phyloP scores from a whole-genome alignment of 2,888 invertebrate species.

The Athalia circularis region DNA sequence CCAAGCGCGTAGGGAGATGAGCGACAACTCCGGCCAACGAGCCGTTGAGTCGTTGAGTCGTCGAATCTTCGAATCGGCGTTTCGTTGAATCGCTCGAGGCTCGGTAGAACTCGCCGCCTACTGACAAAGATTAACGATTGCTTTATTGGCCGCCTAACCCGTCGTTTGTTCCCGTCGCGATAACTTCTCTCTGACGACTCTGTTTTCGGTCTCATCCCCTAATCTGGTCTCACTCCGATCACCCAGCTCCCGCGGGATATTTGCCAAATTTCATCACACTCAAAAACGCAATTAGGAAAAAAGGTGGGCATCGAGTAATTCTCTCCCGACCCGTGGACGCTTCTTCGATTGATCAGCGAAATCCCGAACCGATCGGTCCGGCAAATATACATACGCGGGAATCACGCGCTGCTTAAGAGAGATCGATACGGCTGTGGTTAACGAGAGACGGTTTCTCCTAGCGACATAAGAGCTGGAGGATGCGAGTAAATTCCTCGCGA shows the following conservation, averaged over 20 bases:
- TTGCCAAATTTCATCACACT: not conserved
- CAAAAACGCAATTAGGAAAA: not conserved
- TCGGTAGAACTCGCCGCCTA: not conserved
- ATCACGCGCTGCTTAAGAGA: not conserved
- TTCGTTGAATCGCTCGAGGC: conserved; percentile 14
- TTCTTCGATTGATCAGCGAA: too few species aligned
- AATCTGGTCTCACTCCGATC: conserved; percentile 11
- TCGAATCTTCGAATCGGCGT: conserved; percentile 15
- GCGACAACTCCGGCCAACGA: not conserved
- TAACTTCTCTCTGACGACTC: conserved; percentile 22
- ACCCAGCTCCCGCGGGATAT: not conserved
- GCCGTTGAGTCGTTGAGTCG: not conserved
- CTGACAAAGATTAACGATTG: conserved; percentile 41
- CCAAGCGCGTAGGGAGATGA: not conserved
- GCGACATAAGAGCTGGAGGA: not conserved
- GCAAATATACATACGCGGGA: not conserved
- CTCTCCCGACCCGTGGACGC: too few species aligned
- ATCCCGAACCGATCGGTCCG: conserved; percentile 26
- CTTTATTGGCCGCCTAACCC: conserved; percentile 34
- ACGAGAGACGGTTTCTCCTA: conserved; percentile 20
- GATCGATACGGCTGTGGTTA: conserved; percentile 21
- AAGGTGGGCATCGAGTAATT: too few species aligned
- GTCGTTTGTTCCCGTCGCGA: conserved; percentile 25
- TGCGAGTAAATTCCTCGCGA: conserved; percentile 58
- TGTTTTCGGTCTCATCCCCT: conserved; percentile 29